Evolutionary conservation across 2,797 vertebrate species (phyloP), one percentile per base, ranked within the genome.

Genomic region (Selene dorsalis): DNA sequence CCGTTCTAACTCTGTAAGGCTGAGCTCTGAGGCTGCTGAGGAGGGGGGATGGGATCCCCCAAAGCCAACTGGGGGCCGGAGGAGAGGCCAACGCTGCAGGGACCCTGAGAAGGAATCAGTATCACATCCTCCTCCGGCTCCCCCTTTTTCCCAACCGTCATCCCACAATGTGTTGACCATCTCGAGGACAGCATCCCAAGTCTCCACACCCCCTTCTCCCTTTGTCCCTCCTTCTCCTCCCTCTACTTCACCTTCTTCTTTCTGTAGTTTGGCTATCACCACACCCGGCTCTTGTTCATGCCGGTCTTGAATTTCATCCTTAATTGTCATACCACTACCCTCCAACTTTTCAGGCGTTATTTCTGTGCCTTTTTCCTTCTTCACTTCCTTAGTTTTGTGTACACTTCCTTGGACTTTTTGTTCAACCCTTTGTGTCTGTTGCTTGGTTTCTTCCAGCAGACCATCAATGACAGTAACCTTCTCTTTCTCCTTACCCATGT

Each of bases 91-190:
- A 7, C 89, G 91, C 43, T 91, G 93, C 55, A 95, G 81, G 6
- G 95, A 95, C 30, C 94, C 94, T 0, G 93, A 90, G 43, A 90
- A 81, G 6, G 93, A 93, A 75, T 94, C 94, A 0, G 87, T 72
- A 64, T 95, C 94, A 0, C 76, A 88, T 50, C 73, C 89, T 48
- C 45, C 86, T 52, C 57, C 82, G 3, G 28, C 80, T 55, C 73
- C 84, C 12, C 50, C 77, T 85, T 88, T 91, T 13, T 89, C 92
- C 92, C 92, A 94, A 18, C 91, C 83, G 0, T 93, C 93, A 62
- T 95, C 94, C 95, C 95, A 96, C 73, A 95, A 77, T 0, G 94
- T 94, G 79, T 95, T 94, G 58, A 95, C 95, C 93, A 95, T 94
- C 28, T 95, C 92, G 9, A 96, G 90, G 22, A 96, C 93, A 1